phyloP scores from a whole-genome alignment of 2,797 vertebrate species.

The Arctocebus calabarensis region DNA sequence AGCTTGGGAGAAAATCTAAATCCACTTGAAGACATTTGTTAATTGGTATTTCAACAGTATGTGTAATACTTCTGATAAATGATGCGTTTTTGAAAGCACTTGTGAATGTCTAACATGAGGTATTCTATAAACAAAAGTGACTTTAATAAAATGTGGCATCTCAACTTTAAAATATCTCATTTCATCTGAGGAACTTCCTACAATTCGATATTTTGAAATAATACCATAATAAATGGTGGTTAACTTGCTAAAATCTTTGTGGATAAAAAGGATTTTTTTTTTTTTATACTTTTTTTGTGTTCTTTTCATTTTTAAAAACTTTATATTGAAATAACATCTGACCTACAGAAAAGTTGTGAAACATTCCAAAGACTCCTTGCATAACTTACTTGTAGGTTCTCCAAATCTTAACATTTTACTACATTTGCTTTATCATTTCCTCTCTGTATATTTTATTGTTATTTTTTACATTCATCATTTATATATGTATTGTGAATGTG shows the following conservation, averaged over 20 bases:
- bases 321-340: background rate
- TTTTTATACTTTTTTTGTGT: conserved; percentile 1
- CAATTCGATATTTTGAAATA: conserved; percentile 54
- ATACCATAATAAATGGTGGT: background rate
- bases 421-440: background rate
- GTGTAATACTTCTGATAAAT: conserved; percentile 64
- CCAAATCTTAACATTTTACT: background rate
- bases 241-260: conserved; percentile 28
- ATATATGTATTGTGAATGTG: background rate
- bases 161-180: conserved; percentile 40
- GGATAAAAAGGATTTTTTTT: conserved; percentile 5
- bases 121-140: conserved; percentile 24
- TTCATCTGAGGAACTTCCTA: conserved; percentile 58
- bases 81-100: too few species aligned
- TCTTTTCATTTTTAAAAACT: background rate
- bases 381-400: background rate
- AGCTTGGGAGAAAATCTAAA: conserved; percentile 70
- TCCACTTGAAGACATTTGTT: conserved; percentile 71
- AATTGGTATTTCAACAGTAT: conserved; percentile 33
- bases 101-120: conserved; percentile 60
- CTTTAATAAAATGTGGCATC: conserved; percentile 49
- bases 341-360: background rate
- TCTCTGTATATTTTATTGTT: background rate
- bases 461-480: background rate
- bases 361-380: background rate